Base-by-base conservation (phyloP, 2,888 invertebrate genomes). In the Polietes domitor region DNA sequence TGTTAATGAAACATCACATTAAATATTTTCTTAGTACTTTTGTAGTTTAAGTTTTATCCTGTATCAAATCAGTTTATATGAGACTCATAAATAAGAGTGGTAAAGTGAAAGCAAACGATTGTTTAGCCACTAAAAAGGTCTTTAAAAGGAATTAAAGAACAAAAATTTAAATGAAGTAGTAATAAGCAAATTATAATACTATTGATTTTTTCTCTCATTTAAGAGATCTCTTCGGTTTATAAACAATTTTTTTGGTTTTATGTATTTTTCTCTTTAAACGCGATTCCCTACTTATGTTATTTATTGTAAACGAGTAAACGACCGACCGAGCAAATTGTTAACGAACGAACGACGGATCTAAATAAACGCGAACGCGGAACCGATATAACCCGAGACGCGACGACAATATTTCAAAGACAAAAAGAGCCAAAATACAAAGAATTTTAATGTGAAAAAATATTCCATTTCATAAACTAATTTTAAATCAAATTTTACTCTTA, bases 341-440 rank as follows among this genome's bases (percentile, higher is more conserved):
- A 82, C 89, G 88, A 89, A 89, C 90, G 90, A 90, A 88, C 90
- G 90, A 89, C 90, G 91, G 89, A 85, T 76, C 37, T 63, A 53
- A 58, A 73, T 72, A 53, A 79, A 89, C 90, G 90, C 90, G 90
- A 88, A 88, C 90, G 88, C 90, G 91, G 89, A 87, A 90, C 90
- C 90, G 90, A 89, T 87, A 87, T 80, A 88, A 88, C 89, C 90
- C 90, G 90, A 90, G 87, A 89, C 90, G 89, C 90, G 90, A 89
- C 89, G 88, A 87, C 43, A 53, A 70, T 28, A 32, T 63, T 26
- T 47, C 43, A 47, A 74, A 55, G 55, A 41, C 26, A 58, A 77
- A 80, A 74, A 81, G 75, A 70, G 61, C 73, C 77, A 70, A 85
- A 82, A 73, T 78, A 85, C 83, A 73, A 80, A 41, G 82, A 53